Base-by-base conservation (phyloP, 2,113 vertebrate species). In the Solea senegalensis region DNA sequence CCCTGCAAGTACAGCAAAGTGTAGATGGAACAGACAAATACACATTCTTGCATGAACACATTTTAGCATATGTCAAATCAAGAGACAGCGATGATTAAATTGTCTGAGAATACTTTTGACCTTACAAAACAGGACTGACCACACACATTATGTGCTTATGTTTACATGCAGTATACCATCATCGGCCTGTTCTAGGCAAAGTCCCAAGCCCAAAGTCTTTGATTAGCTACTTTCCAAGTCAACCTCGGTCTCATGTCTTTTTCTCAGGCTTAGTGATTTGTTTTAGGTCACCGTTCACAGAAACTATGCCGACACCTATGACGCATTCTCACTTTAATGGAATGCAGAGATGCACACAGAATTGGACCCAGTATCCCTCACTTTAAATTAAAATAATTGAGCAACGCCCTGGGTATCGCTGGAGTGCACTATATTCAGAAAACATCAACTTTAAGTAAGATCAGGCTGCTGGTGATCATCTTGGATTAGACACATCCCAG, bases 371-470 rank as follows among this genome's bases (percentile, higher is more conserved):
- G 21, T 52, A 11, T n/a, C 14, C 7, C 1, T 8, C 1, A 46
- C n/a, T 65, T 49, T 5, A 44, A 65, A 70, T 67, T 34, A 39
- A 58, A 55, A 70, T 27, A 53, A 49, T 26, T 57, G 21, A 51
- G 26, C 9, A 61, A 50, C 60, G n/a, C 46, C 51, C 39, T 45
- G 21, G 6, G 9, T 16, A 50, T 43, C 8, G n/a, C 50, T 39
- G 7, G 52, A 69, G 54, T 12, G 55, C 2, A 45, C 28, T 53
- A 59, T 71, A 74, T 65, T 72, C 58, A 70, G n/a, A 82, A 72
- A 78, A 72, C 14, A 34, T 68, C 59, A 74, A 28, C 53, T 75
- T 84, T 69, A 80, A 86, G 86, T 74, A 85, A 68, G 61, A 69
- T 84, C 39, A 81, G 40, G 21, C 58, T 82, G 52, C 45, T 49